phyloP scores from a whole-genome alignment of 1,140 invertebrate genomes.

The Archegozetes longisetosus region DNA sequence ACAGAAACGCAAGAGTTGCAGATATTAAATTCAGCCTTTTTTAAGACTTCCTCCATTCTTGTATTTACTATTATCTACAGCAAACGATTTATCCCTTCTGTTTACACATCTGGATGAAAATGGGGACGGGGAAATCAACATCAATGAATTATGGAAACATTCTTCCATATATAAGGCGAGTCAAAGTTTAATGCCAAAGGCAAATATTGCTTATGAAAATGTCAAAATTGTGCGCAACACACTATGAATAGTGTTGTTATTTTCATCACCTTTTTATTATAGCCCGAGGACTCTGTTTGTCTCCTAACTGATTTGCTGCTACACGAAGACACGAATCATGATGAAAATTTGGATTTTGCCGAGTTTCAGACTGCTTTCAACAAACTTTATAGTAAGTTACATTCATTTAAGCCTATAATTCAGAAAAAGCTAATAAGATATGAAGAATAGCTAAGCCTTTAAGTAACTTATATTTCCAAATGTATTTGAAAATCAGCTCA shows the following conservation, averaged over 20 bases:
- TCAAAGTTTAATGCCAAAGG: no score
- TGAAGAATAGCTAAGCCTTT: not conserved
- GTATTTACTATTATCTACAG: no score
- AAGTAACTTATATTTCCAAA: not conserved
- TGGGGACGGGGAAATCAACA: constrained; percentile 15
- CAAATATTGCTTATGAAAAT: no score
- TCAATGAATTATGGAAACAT: constrained; percentile 18
- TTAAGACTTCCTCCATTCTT: no score
- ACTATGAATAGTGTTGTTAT: no score
- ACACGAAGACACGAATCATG: constrained; percentile 18
- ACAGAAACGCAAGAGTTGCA: no score
- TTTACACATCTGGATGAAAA: constrained; percentile 17
- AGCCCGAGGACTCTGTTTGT: constrained; percentile 8
- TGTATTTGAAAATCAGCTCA: no score
- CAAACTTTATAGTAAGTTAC: constrained; percentile 16
- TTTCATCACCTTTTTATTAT: no score
- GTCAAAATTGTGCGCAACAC: no score
- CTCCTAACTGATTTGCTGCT: constrained; percentile 17
- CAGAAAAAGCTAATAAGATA: not conserved
- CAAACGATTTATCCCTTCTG: constrained; percentile 15
- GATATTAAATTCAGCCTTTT: no score
- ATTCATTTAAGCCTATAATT: not conserved
- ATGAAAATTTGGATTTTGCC: constrained; percentile 15
- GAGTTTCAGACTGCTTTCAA: constrained; percentile 19
- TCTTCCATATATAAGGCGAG: constrained; percentile 14